Percentiles rank a stretch among this genome's conserved stretches.
Conservation (phyloP, 2,113 vertebrate genomes). For the Apodemus sylvaticus region DNA sequence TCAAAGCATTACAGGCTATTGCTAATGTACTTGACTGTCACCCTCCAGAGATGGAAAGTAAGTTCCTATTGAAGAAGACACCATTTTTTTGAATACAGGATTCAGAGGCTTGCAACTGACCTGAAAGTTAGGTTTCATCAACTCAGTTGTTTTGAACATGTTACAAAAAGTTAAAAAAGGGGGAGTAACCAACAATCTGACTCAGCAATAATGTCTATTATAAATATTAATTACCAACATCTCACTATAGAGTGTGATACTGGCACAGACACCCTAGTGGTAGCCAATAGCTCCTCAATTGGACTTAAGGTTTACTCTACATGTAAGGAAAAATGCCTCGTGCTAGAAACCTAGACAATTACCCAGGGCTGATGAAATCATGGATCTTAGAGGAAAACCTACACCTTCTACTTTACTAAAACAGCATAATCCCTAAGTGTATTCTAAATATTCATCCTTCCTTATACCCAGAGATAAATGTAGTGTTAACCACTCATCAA, state of each 20-base stretch:
- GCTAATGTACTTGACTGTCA: neutral
- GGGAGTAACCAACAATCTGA: neutral
- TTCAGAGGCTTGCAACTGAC: neutral
- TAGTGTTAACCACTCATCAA: neutral
- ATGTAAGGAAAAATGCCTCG: accelerated
- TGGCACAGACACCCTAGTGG: neutral
- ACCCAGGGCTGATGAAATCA: neutral
- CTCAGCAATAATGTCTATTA: neutral
- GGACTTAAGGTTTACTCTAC: neutral
- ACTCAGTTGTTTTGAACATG: neutral
- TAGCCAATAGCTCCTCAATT: neutral
- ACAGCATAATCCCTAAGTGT: neutral
- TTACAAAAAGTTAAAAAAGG: neutral
- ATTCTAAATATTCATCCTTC: neutral
- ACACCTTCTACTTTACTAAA: neutral
- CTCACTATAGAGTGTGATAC: neutral
- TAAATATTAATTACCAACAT: neutral
- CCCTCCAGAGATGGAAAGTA: neutral
- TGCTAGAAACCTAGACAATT: neutral
- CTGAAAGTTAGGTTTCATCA: neutral
- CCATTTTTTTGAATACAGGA: neutral
- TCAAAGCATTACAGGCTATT: neutral
- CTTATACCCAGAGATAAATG: neutral
- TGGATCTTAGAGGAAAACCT: neutral
- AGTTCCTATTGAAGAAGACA: neutral